A percentile compares a stretch with the other conserved stretches of the same genome.
phyloP scores from a whole-genome alignment of 37 sponge, comb jelly and placozoan species.

The Mnemiopsis leidyi region DNA sequence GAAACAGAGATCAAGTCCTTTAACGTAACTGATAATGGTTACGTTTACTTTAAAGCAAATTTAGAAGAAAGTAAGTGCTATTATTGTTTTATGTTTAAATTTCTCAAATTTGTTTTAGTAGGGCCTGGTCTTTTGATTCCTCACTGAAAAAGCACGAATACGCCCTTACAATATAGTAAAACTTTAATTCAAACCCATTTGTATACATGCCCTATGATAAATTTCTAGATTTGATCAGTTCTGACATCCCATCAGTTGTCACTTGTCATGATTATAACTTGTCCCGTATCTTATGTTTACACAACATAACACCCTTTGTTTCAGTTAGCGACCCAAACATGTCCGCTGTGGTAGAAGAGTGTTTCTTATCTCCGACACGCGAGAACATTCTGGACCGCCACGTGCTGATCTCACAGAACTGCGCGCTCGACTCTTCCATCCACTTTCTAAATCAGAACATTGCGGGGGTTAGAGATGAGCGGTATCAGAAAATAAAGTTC shows the following conservation, averaged over 20 bases:
- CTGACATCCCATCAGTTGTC: no score
- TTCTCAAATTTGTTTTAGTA: no score
- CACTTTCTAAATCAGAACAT: neutral
- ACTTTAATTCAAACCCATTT: neutral
- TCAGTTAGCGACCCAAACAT: constrained; percentile 36
- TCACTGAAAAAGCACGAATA: no score
- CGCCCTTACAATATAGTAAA: no score
- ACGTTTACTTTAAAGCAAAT: constrained; percentile 50
- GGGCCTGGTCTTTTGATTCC: no score
- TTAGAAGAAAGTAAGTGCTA: constrained; percentile 13
- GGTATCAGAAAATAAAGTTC: constrained; percentile 1
- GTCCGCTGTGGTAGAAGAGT: constrained; percentile 45
- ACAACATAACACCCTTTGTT: no score
- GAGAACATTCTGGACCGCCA: constrained; percentile 50
- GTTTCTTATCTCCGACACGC: neutral
- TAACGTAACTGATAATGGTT: neutral
- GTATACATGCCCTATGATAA: no score
- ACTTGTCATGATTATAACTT: no score
- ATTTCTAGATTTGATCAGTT: no score
- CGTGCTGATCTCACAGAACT: constrained; percentile 24
- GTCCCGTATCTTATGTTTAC: no score
- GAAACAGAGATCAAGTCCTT: neutral
- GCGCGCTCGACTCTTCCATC: constrained; percentile 11
- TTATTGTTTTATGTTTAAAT: no score
- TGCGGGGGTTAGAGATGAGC: neutral